Evolutionary conservation across 2,888 invertebrate species (phyloP).

Genomic region (Entomobrya multifasciata): DNA sequence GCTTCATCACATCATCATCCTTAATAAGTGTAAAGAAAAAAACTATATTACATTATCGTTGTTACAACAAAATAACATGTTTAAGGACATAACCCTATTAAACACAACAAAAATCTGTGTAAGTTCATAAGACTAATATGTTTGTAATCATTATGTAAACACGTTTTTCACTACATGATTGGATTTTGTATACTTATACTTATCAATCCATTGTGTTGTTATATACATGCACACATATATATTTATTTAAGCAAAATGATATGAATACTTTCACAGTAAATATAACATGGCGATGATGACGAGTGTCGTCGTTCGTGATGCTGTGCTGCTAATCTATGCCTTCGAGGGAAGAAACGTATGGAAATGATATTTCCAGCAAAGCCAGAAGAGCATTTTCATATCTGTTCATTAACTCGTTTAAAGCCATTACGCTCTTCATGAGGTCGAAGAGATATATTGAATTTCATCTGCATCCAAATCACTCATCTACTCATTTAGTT

Average conservation of each 20-base stretch:
- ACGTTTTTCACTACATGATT: neutral
- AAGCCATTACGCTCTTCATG: conserved; percentile 74
- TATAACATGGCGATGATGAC: neutral
- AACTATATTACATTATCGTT: neutral
- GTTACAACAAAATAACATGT: conserved; percentile 15
- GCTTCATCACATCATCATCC: conserved; percentile 45
- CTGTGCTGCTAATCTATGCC: no score
- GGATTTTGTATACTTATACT: neutral
- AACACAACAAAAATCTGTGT: neutral
- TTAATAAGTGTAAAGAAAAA: neutral
- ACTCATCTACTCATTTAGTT: conserved; percentile 78
- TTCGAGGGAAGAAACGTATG: neutral
- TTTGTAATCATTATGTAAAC: neutral
- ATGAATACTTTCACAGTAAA: no score
- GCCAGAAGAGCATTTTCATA: neutral
- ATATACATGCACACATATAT: no score
- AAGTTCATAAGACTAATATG: neutral
- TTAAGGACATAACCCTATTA: neutral
- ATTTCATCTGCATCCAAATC: conserved; percentile 79
- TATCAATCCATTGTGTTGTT: neutral
- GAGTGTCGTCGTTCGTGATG: no score
- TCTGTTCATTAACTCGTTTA: conserved; percentile 78
- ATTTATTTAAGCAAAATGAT: no score
- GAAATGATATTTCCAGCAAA: conserved; percentile 21
- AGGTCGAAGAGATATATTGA: conserved; percentile 76